These are phyloP conservation scores for Trisateles emortualis DNA, from an alignment of 2,888 invertebrate species.

Conservation along the genomic window DNA sequence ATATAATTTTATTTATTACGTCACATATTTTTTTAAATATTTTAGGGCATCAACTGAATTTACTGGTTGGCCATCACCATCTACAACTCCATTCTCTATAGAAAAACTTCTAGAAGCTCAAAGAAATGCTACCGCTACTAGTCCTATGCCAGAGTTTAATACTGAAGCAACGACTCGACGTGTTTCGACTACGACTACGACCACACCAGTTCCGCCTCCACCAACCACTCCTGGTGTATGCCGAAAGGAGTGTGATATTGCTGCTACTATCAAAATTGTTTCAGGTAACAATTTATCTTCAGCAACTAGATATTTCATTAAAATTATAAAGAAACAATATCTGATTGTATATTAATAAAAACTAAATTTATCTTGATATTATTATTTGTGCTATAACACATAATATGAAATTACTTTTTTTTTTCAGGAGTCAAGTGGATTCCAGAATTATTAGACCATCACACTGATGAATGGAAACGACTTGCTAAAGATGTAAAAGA, in stretches of 20 bases:
- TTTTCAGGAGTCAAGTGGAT: conserved; percentile 91
- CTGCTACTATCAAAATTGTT: conserved; percentile 94
- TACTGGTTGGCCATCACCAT: conserved; percentile 96
- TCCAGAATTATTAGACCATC: conserved; percentile 94
- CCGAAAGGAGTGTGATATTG: conserved; percentile 92
- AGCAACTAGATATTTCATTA: too few relatives aligned
- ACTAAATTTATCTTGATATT: too few relatives aligned
- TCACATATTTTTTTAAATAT: background rate
- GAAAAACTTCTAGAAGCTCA: conserved; percentile 91
- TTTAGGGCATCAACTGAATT: conserved; percentile 94
- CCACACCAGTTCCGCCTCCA: conserved; percentile 90
- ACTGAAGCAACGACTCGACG: conserved; percentile 82
- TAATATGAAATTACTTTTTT: too few relatives aligned
- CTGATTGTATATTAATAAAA: too few relatives aligned
- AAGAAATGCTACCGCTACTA: conserved; percentile 88
- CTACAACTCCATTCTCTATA: conserved; percentile 94
- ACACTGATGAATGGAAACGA: conserved; percentile 95
- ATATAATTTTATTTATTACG: background rate
- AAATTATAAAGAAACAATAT: too few relatives aligned
- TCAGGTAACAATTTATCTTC: conserved; percentile 86
- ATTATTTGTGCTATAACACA: too few relatives aligned
- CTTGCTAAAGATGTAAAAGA: conserved; percentile 93
- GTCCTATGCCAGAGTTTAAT: conserved; percentile 75
- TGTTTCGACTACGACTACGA: conserved; percentile 88
- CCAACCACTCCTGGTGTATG: conserved; percentile 94